phyloP scores from a whole-genome alignment of 1,140 invertebrate species.

The Anadara kagoshimensis region DNA sequence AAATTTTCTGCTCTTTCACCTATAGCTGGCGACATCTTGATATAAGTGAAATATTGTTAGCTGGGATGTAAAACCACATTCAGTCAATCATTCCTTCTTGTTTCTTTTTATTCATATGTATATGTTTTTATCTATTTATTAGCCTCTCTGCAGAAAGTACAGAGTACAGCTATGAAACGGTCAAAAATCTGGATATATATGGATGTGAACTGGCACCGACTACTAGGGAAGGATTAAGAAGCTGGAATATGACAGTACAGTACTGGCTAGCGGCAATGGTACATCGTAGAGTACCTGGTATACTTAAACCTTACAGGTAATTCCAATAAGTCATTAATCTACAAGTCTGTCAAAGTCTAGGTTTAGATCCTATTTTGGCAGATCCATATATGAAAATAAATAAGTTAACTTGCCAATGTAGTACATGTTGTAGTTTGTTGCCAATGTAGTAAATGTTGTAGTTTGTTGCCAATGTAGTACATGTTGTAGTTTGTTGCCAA shows the following conservation, averaged over 20 bases:
- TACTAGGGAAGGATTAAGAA: slow-evolving; percentile 88
- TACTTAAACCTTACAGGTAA: slow-evolving; percentile 50
- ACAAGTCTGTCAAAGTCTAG: neutral
- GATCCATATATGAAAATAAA: no score
- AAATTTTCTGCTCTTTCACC: no score
- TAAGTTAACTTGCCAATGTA: neutral
- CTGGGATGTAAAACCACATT: no score
- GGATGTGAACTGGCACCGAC: slow-evolving; percentile 85
- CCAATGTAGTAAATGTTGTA: no score
- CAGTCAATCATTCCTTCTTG: no score
- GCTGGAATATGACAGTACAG: slow-evolving; percentile 96
- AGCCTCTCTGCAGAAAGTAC: slow-evolving; percentile 37
- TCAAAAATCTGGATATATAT: slow-evolving; percentile 85
- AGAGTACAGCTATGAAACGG: slow-evolving; percentile 87
- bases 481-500: no score
- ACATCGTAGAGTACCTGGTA: slow-evolving; percentile 87
- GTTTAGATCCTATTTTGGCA: neutral
- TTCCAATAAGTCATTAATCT: neutral
- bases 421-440: no score
- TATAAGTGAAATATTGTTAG: no score
- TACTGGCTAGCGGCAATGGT: slow-evolving; percentile 94
- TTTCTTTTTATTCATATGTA: no score
- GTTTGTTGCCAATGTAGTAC: no score
- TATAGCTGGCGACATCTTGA: no score
- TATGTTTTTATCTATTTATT: no score